phyloP scores from a whole-genome alignment of 1,140 invertebrate genomes.

The Orchestia grillus region DNA sequence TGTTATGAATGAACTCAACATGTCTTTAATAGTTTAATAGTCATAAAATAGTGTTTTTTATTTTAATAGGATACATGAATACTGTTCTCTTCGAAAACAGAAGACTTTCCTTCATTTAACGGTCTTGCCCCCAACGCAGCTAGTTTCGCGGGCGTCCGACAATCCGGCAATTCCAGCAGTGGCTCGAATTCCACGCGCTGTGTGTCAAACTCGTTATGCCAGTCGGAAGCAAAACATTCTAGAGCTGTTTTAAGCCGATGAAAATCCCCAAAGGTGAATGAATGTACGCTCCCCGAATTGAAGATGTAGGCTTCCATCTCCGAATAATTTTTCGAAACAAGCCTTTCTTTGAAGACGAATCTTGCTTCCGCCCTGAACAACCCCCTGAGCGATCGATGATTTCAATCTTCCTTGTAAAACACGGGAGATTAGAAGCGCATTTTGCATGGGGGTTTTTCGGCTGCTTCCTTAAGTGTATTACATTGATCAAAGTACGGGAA shows the following conservation, averaged over 20 bases:
- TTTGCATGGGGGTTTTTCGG: not conserved
- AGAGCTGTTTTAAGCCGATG: not conserved
- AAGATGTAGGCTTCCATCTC: not conserved
- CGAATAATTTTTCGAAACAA: not conserved
- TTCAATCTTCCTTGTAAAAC: slow-evolving; percentile 24
- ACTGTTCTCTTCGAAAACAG: not conserved
- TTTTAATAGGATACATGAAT: not conserved
- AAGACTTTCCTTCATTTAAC: not conserved
- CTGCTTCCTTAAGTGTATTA: slow-evolving; percentile 31
- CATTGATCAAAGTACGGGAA: slow-evolving; percentile 31
- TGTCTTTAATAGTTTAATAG: not conserved
- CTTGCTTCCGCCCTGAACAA: not conserved
- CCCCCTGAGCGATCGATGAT: slow-evolving; percentile 7
- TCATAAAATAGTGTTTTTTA: not conserved
- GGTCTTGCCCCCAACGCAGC: not conserved
- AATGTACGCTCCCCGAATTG: not conserved
- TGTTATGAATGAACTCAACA: not conserved
- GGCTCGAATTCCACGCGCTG: not conserved
- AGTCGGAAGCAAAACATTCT: not conserved
- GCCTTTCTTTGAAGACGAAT: not conserved
- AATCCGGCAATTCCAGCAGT: not conserved
- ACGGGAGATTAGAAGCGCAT: slow-evolving; percentile 5
- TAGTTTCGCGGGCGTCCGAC: not conserved
- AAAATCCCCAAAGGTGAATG: not conserved
- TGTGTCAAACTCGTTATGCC: not conserved